Conservation (phyloP, 1,140 invertebrate species). For the Aphelinus certus region DNA sequence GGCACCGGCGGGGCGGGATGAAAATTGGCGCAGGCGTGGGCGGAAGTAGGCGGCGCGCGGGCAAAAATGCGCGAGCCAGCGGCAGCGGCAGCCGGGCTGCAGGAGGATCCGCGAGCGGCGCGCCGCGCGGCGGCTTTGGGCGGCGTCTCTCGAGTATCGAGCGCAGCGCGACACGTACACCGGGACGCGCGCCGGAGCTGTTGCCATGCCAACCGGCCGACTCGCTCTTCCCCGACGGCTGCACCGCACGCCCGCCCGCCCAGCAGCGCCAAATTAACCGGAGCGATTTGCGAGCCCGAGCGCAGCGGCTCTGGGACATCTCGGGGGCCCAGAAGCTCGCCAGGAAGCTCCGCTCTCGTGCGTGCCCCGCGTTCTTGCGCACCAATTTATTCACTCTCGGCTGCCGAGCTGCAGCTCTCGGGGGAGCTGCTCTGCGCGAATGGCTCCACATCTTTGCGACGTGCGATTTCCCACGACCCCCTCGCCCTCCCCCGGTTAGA, state of each 20-base stretch:
- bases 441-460: no score
- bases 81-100: slow-evolving; percentile 8
- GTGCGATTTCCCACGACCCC: no score
- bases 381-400: no score
- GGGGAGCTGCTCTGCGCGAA: no score
- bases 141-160: slow-evolving; percentile 63
- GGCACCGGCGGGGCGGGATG: background rate
- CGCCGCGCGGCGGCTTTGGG: slow-evolving; percentile 56
- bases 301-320: background rate
- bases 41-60: background rate
- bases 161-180: slow-evolving; percentile 55
- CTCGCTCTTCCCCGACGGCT: slow-evolving; percentile 13
- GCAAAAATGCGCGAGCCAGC: background rate
- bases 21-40: slow-evolving; percentile 9
- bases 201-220: slow-evolving; percentile 64
- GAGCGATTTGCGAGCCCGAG: no score
- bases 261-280: background rate
- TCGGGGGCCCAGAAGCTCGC: background rate
- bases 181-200: slow-evolving; percentile 61
- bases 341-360: background rate
- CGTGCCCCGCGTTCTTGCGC: no score
- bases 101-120: slow-evolving; percentile 7
- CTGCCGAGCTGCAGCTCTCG: no score
- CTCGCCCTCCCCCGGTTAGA: no score
- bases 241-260: background rate